Conservation (phyloP, 2,113 vertebrate genomes). For the Ophthalmolycus amberensis region DNA sequence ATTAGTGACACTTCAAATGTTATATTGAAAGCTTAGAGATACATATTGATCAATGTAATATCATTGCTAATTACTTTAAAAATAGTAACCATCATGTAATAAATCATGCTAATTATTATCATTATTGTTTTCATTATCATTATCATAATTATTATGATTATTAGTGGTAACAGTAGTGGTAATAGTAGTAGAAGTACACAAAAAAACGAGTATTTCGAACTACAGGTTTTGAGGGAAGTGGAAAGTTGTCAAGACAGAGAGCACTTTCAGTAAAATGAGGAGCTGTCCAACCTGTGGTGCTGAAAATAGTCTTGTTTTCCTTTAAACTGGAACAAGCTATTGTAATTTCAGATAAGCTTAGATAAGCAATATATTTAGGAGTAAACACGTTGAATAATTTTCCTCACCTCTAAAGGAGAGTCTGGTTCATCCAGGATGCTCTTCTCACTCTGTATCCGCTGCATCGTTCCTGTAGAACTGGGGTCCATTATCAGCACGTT, state of each 20-base stretch:
- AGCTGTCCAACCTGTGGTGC: background rate
- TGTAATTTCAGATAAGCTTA: too few relatives aligned
- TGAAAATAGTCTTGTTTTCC: background rate
- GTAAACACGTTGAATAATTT: background rate
- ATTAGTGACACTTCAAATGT: background rate
- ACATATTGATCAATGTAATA: background rate
- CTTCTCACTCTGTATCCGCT: too few relatives aligned
- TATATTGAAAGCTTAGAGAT: background rate
- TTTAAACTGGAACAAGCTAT: too few relatives aligned
- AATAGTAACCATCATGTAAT: background rate
- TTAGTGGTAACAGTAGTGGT: background rate
- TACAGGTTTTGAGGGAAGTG: background rate
- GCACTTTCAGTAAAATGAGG: background rate
- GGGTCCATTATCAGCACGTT: too few relatives aligned
- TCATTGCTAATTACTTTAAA: background rate
- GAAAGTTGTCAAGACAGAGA: background rate
- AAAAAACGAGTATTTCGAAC: background rate
- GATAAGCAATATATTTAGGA: too few relatives aligned
- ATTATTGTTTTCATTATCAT: too few relatives aligned
- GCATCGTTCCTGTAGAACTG: too few relatives aligned
- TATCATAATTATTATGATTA: too few relatives aligned
- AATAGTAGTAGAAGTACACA: background rate
- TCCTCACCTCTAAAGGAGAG: constrained; percentile 45
- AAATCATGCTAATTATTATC: too few relatives aligned
- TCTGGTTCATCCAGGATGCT: too few relatives aligned